A percentile compares a stretch with the other conserved stretches of the same genome.
Evolutionary conservation across 2,888 invertebrate genomes (phyloP).

Genomic region (Eupeodes luniger): DNA sequence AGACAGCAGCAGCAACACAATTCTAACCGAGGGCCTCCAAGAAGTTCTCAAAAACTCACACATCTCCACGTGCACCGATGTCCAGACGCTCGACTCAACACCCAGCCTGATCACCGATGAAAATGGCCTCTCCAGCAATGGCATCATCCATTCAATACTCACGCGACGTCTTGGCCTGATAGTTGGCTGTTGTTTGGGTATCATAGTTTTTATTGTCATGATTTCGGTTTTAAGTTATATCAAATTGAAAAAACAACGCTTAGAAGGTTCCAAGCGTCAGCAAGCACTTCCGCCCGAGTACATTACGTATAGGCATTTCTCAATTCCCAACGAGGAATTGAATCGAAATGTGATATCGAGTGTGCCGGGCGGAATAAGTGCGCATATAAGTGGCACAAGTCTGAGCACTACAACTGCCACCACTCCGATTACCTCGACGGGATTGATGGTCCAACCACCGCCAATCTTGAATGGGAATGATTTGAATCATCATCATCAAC

Average conservation of each 20-base stretch:
- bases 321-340: slow-evolving; percentile 88
- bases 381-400: slow-evolving; percentile 83
- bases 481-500: slow-evolving; percentile 76
- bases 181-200: slow-evolving; percentile 94
- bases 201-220: slow-evolving; percentile 92
- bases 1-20: slow-evolving; percentile 84
- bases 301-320: slow-evolving; percentile 91
- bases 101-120: slow-evolving; percentile 86
- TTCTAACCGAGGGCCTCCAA: slow-evolving; percentile 86
- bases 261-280: slow-evolving; percentile 88
- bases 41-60: slow-evolving; percentile 88
- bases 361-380: slow-evolving; percentile 83
- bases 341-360: slow-evolving; percentile 80
- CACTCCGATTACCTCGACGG: slow-evolving; percentile 76
- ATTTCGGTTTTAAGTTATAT: slow-evolving; percentile 93
- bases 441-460: slow-evolving; percentile 57
- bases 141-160: slow-evolving; percentile 90
- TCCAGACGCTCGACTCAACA: slow-evolving; percentile 90
- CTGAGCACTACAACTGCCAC: slow-evolving; percentile 81
- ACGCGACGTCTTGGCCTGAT: slow-evolving; percentile 93
- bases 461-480: slow-evolving; percentile 59
- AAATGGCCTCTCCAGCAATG: slow-evolving; percentile 87
- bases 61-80: slow-evolving; percentile 91
- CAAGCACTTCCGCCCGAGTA: slow-evolving; percentile 91
- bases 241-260: slow-evolving; percentile 92